phyloP scores from a whole-genome alignment of 2,113 vertebrate genomes.

The Talpa occidentalis region DNA sequence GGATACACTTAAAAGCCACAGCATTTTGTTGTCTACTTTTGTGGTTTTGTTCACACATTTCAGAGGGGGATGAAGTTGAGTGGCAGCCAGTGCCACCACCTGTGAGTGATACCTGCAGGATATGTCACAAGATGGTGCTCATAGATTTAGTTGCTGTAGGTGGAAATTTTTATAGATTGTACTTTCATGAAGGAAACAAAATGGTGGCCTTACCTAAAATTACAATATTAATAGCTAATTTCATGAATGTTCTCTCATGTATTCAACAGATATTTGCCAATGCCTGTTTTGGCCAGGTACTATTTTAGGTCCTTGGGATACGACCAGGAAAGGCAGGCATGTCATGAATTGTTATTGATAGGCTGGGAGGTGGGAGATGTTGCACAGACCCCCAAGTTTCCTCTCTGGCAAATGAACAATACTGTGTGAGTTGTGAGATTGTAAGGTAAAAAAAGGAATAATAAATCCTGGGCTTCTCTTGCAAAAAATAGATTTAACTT shows the following conservation, averaged over 20 bases:
- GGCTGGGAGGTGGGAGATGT: not conserved
- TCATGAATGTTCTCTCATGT: not conserved
- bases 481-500: conserved; percentile 12
- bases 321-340: not conserved
- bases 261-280: not conserved
- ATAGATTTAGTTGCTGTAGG: not conserved
- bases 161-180: not conserved
- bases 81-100: not conserved
- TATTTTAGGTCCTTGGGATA: not conserved
- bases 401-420: not conserved
- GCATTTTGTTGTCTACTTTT: not conserved
- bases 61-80: not conserved
- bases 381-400: too few relatives aligned
- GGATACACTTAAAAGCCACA: not conserved
- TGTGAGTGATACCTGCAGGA: not conserved
- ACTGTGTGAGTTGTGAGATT: not conserved
- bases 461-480: not conserved
- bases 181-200: not conserved
- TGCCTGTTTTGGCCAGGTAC: not conserved
- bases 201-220: not conserved
- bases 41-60: not conserved
- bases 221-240: not conserved
- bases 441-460: not conserved
- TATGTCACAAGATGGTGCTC: not conserved
- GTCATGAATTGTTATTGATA: not conserved